A percentile compares a stretch with the other conserved stretches of the same genome.
Evolutionary conservation across 2,888 invertebrate genomes (phyloP).

Genomic region (Drosophila planitibia): DNA sequence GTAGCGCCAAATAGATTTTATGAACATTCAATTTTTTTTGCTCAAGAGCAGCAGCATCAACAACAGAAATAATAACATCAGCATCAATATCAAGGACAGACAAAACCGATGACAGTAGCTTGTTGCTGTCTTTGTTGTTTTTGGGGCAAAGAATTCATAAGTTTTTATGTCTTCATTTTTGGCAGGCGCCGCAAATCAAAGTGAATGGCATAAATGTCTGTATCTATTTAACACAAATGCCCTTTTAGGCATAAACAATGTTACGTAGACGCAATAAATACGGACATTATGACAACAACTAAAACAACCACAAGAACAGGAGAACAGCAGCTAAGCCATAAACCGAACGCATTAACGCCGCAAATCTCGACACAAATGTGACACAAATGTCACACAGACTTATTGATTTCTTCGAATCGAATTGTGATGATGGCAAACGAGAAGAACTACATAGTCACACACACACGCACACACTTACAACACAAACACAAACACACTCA

Average conservation of each 20-base stretch:
- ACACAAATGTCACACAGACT: conserved; percentile 75
- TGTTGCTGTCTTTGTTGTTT: conserved; percentile 26
- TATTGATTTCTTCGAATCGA: conserved; percentile 64
- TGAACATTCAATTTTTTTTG: conserved; percentile 14
- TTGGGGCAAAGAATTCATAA: conserved; percentile 39
- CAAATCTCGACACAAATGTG: conserved; percentile 76
- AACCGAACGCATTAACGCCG: conserved; percentile 72
- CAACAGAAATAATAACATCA: background rate
- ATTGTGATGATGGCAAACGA: conserved; percentile 34
- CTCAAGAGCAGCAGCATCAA: conserved; percentile 2
- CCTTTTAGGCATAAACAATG: conserved; percentile 47
- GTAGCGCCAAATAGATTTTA: conserved; percentile 9
- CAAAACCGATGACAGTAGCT: conserved; percentile 39
- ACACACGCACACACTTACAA: no score
- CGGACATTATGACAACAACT: conserved; percentile 53
- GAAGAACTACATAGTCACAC: conserved; percentile 15
- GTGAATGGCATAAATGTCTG: conserved; percentile 52
- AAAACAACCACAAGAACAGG: conserved; percentile 30
- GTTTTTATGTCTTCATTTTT: conserved; percentile 70
- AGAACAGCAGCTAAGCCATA: conserved; percentile 46
- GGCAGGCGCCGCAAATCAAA: conserved; percentile 58
- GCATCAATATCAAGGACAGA: background rate
- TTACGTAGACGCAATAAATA: conserved; percentile 68
- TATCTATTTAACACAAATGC: conserved; percentile 54
- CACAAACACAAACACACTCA: background rate